Evolutionary conservation across 2,888 invertebrate species (phyloP), one percentile per base, ranked within the genome.

Genomic region (Bursaphelenchus okinawaensis): DNA sequence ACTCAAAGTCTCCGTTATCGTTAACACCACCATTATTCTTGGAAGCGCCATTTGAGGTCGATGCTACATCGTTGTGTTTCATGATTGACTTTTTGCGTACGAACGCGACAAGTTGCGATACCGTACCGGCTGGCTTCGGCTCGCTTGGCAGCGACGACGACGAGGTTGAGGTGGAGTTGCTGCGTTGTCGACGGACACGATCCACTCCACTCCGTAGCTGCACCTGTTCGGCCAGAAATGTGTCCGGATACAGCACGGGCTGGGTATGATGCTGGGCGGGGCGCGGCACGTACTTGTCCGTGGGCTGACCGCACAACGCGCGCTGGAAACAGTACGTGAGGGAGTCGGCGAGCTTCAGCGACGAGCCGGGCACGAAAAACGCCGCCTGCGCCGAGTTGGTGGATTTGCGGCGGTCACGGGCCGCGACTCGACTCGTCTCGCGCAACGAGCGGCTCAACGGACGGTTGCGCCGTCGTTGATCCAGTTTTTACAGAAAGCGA

Each of bases 301-400:
- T n/a, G 16, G 58, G 29, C 29, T 19, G 19, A 54, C 59, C 59
- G 23, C 56, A 24, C 1, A 68, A 62, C 20, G 71, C 70, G 29
- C 68, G 67, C 60, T 72, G 68, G 55, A 79, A 71, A 69, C 79
- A 79, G 57, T 73, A 65, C 55, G 78, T 71, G 60, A 79, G 66
- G 56, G 79, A 74, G 72, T 80, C 79, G 52, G 75, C 72, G 55
- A 79, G 66, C 56, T 77, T 72, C 56, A 73, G 74, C 64, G 77
- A 74, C n/a, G 68, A 62, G 24, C 50, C 62, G 51, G 65, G 52
- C 1, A 62, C 60, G 29, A 62, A 22, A 9, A 60, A 62, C 4
- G 26, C 9, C 12, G 60, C 60, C 20, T 9, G 9, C 40, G 28
- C 51, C 12, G 22, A 40, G 20, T 19, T 9, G 22, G 20, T 40